Evolutionary conservation across 1,140 invertebrate genomes (phyloP).

Genomic region (Leguminivora glycinivorella): DNA sequence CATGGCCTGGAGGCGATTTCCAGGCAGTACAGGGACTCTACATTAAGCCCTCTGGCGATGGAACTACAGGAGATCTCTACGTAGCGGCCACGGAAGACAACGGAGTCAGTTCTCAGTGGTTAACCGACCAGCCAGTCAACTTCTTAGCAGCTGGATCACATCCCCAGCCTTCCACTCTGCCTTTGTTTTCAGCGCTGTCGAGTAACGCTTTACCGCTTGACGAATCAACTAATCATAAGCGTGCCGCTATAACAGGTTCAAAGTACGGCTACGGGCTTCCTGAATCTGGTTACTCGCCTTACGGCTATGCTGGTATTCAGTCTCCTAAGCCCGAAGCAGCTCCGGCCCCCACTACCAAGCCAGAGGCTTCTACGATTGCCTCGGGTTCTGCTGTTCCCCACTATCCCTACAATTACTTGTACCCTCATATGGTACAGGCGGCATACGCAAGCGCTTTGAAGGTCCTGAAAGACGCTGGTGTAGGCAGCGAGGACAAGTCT

Average conservation of each 20-base stretch:
- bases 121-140: constrained; percentile 63
- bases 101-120: constrained; percentile 62
- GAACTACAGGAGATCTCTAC: constrained; percentile 67
- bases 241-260: constrained; percentile 46
- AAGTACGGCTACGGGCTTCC: constrained; percentile 55
- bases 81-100: constrained; percentile 69
- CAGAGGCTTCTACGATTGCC: background rate
- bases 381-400: constrained; percentile 31
- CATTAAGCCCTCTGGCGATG: constrained; percentile 64
- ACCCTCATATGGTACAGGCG: constrained; percentile 59
- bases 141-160: constrained; percentile 48
- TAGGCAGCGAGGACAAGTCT: constrained; percentile 37
- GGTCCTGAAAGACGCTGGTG: constrained; percentile 44
- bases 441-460: constrained; percentile 55
- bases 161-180: constrained; percentile 36
- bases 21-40: constrained; percentile 65
- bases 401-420: constrained; percentile 57
- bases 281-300: constrained; percentile 35
- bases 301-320: background rate
- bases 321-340: background rate
- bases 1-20: constrained; percentile 32
- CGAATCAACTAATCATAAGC: constrained; percentile 50
- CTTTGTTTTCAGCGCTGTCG: constrained; percentile 41
- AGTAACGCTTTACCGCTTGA: constrained; percentile 42
- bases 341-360: constrained; percentile 2